Conservation (phyloP, 2,113 vertebrate genomes). For the Corynorhinus townsendii region DNA sequence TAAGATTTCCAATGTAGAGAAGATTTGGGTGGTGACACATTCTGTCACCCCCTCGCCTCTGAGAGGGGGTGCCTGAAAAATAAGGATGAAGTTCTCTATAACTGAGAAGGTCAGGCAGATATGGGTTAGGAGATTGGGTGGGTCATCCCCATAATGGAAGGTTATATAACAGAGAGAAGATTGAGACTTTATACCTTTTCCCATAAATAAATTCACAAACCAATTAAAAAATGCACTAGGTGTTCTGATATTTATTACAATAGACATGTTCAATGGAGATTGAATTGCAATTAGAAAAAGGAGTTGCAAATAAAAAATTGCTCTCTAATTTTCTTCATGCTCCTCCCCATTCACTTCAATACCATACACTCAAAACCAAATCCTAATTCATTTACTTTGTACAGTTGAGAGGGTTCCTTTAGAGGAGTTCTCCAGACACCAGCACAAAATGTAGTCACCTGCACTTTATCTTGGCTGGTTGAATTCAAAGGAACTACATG, state of each 20-base stretch:
- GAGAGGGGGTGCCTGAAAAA: neutral
- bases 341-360: neutral
- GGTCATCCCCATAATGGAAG: neutral
- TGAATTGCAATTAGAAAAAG: no score
- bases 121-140: neutral
- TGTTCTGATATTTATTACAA: neutral
- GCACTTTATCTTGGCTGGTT: neutral
- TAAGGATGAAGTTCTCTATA: neutral
- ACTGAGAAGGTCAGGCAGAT: neutral
- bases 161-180: neutral
- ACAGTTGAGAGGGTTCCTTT: neutral
- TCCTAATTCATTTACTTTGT: accelerated
- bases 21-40: neutral
- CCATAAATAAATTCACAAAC: neutral
- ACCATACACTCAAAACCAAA: no score
- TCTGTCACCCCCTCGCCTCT: neutral
- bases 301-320: neutral
- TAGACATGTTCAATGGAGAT: neutral
- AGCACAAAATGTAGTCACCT: neutral
- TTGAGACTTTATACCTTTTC: neutral
- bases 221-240: neutral
- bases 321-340: neutral
- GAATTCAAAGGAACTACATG: neutral
- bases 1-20: neutral
- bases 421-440: accelerated